These are phyloP conservation scores for Schizopygopsis malacanthus DNA, from an alignment of 2,797 vertebrate genomes.

Conservation along the genomic window DNA sequence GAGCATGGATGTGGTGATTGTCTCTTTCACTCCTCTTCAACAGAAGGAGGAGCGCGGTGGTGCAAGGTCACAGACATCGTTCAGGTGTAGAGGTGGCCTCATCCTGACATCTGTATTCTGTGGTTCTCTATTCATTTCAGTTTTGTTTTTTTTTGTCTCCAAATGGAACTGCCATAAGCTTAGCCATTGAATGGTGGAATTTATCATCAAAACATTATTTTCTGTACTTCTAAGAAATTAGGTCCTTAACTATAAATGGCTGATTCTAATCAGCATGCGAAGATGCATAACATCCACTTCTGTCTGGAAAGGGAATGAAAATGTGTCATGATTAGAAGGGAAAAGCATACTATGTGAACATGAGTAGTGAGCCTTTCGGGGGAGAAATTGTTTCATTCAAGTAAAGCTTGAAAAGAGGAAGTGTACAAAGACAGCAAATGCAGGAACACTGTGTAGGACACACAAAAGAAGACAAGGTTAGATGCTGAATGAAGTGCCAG, in stretches of 20 bases:
- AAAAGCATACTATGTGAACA: constrained; percentile 21
- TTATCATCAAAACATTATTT: constrained; percentile 14
- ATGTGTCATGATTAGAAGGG: constrained; percentile 31
- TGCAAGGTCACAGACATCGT: constrained; percentile 7
- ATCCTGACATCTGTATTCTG: constrained; percentile 21
- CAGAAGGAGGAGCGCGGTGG: not conserved
- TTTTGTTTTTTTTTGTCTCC: not conserved
- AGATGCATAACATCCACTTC: constrained; percentile 28
- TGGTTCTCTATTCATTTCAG: not conserved
- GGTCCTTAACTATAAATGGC: constrained; percentile 26
- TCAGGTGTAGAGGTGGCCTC: constrained; percentile 35
- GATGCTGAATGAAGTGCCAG: not conserved
- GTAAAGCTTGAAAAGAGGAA: constrained; percentile 27
- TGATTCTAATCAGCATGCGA: constrained; percentile 18
- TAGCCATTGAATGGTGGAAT: constrained; percentile 2
- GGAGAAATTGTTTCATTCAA: constrained; percentile 20
- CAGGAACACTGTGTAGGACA: not conserved
- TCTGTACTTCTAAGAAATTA: constrained; percentile 25
- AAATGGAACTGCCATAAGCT: constrained; percentile 13
- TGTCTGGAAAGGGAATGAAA: constrained; percentile 23
- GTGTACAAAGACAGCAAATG: constrained; percentile 13
- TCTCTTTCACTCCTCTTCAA: constrained; percentile 29
- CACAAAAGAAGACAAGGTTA: constrained; percentile 31
- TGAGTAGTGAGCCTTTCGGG: not conserved
- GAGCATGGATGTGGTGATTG: constrained; percentile 16